These are phyloP conservation scores for Sebastes baramenuke DNA, from an alignment of 2,797 vertebrate genomes.

Conservation along the genomic window DNA sequence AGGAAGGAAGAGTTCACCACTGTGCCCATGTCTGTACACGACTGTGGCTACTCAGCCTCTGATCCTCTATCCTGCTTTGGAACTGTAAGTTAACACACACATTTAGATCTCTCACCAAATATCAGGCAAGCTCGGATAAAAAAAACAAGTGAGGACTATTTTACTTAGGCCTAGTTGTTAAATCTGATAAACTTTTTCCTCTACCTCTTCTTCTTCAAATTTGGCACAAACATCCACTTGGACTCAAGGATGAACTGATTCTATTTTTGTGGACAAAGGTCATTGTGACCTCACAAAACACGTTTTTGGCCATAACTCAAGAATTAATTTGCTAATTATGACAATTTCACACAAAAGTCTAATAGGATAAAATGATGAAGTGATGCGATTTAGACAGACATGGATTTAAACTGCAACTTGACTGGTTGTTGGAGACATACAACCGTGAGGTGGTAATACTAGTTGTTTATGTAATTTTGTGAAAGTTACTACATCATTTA, in stretches of 20 bases:
- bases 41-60: conserved; percentile 85
- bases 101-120: not conserved
- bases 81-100: conserved; percentile 71
- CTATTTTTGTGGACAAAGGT: no score
- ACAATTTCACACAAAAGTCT: not conserved
- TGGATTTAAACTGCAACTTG: not conserved
- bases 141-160: not conserved
- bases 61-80: conserved; percentile 86
- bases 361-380: not conserved
- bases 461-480: not conserved
- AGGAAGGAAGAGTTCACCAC: conserved; percentile 83
- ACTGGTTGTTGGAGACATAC: not conserved
- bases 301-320: no score
- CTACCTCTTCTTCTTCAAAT: no score
- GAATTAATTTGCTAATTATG: not conserved
- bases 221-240: no score
- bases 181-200: not conserved
- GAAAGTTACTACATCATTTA: not conserved
- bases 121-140: not conserved
- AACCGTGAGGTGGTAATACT: not conserved
- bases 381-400: not conserved
- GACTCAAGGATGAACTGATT: no score
- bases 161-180: no score
- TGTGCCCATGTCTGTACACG: conserved; percentile 84
- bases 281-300: no score